Base-by-base conservation (phyloP, 2,888 invertebrate genomes). In the Halocaridina rubra region DNA sequence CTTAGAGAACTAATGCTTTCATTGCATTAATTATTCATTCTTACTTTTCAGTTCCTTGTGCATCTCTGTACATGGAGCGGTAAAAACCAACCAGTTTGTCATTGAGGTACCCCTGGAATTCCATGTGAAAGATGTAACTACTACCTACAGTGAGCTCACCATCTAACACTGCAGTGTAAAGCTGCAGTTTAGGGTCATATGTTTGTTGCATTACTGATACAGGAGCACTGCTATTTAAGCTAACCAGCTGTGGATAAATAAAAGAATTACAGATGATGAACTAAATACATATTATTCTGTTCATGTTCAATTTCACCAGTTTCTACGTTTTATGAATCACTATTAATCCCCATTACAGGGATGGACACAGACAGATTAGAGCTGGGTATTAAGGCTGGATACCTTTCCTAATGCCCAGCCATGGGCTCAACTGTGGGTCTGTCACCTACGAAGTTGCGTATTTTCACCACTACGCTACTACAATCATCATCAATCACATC, bases 11-110 rank as follows among this genome's bases (percentile, higher is more conserved):
- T n/a, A n/a, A n/a, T n/a, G n/a, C n/a, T n/a, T n/a, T n/a, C n/a
- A n/a, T n/a, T n/a, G n/a, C n/a, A n/a, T n/a, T n/a, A n/a, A n/a
- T n/a, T n/a, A n/a, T n/a, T n/a, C n/a, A n/a, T n/a, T 22, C 59
- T n/a, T 59, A 84, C 84, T 59, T 69, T 22, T 69, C 57, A 19
- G 16, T 86, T 5, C 81, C 85, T n/a, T 81, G 59, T 1, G 64
- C 57, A 7, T 77, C 81, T 10, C 59, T 80, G 46, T 87, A 87
- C 4, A 24, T 61, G 1, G 84, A 84, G 1, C 84, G 67, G n/a
- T 87, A 87, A 74, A 87, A 87, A 13, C 87, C 87, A 32, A 69
- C 64, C 2, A 87, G 80, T 22, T 80, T 46, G 57, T 87, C 84
- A 53, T 84, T 87, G 32, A 87, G 78, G 74, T 72, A 61, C 7